Base-by-base conservation (phyloP, 64 coral and sea anemone genomes). In the Hydrozoanthus tunicans region DNA sequence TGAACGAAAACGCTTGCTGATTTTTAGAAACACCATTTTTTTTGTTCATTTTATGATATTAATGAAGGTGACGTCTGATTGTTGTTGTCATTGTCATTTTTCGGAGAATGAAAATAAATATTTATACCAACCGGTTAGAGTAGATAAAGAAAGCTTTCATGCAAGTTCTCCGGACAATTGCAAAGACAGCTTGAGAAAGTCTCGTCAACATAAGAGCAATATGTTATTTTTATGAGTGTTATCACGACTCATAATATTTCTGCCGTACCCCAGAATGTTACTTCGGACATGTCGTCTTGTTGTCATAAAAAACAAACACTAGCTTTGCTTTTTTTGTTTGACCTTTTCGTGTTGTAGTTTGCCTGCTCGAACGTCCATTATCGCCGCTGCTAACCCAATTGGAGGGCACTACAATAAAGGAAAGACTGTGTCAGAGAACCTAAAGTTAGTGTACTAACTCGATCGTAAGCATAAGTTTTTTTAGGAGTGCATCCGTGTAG, bases 381-480 rank as follows among this genome's bases (percentile, higher is more conserved):
- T 98, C 9, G 96, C 96, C 13, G 96, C 96, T 9, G 96, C 96
- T 25, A 98, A 98, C 52, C 96, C 96, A 3, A 85, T 89, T 12
- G 96, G 96, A 55, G 96, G 94, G 13, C 94, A 98, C 75, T 98
- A 98, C 77, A 98, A 95, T 80, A 95, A 95, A 59, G 96, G 89
- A 73, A 98, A 93, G 78, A 98, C 96, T 56, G 94, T 98, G 8
- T 93, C 94, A 3, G 96, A 98, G 72, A 98, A 98, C 60, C 89
- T 98, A 25, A 98, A 98, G 96, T 98, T 89, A 91, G 91, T 83
- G 51, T 24, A 63, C 64, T 2, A n/a, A 58, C 15, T 59, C 20
- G 14, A 51, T 11, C 25, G 32, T 15, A 76, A 27, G 7, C 70
- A 9, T 5, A 10, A 10, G 25, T 13, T 9, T 76, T 76, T 43